phyloP scores from a whole-genome alignment of 2,888 invertebrate species.

The Athrips mouffetella region DNA sequence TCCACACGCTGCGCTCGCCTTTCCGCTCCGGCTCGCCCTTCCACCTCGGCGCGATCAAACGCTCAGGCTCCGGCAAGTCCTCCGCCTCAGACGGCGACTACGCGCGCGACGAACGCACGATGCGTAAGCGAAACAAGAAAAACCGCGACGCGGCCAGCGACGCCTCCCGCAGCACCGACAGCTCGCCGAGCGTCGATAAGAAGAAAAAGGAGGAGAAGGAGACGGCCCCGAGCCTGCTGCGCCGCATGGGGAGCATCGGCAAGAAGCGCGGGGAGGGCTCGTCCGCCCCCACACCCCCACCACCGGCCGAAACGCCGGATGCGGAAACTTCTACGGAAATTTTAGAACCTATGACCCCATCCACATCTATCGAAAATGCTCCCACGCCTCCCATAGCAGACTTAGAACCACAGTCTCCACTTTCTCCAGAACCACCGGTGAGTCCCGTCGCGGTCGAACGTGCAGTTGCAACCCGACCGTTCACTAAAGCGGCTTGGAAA shows the following conservation, averaged over 20 bases:
- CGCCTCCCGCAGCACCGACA: slow-evolving; percentile 58
- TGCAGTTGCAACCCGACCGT: slow-evolving; percentile 73
- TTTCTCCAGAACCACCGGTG: slow-evolving; percentile 35
- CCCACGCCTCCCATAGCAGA: slow-evolving; percentile 19
- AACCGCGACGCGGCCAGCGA: slow-evolving; percentile 55
- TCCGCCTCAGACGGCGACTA: slow-evolving; percentile 71
- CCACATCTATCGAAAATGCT: slow-evolving; percentile 23
- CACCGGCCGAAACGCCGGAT: slow-evolving; percentile 30
- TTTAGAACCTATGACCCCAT: slow-evolving; percentile 18
- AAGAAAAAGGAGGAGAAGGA: slow-evolving; percentile 64
- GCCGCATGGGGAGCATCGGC: slow-evolving; percentile 66
- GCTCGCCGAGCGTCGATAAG: slow-evolving; percentile 57
- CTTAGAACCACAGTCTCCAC: slow-evolving; percentile 18
- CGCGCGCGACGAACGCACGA: slow-evolving; percentile 70
- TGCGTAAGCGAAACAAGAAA: slow-evolving; percentile 74
- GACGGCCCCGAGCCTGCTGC: slow-evolving; percentile 45
- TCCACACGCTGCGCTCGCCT: slow-evolving; percentile 70
- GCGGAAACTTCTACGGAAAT: slow-evolving; percentile 13
- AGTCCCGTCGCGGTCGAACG: slow-evolving; percentile 68
- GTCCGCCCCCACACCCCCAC: slow-evolving; percentile 35
- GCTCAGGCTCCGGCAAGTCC: slow-evolving; percentile 63
- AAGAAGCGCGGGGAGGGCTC: slow-evolving; percentile 51
- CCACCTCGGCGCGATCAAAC: slow-evolving; percentile 70
- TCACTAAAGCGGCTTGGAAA: slow-evolving; percentile 76
- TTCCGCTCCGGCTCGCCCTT: slow-evolving; percentile 75